These are phyloP conservation scores for Epinotia ramella DNA, from an alignment of 2,888 invertebrate genomes.

Conservation along the genomic window DNA sequence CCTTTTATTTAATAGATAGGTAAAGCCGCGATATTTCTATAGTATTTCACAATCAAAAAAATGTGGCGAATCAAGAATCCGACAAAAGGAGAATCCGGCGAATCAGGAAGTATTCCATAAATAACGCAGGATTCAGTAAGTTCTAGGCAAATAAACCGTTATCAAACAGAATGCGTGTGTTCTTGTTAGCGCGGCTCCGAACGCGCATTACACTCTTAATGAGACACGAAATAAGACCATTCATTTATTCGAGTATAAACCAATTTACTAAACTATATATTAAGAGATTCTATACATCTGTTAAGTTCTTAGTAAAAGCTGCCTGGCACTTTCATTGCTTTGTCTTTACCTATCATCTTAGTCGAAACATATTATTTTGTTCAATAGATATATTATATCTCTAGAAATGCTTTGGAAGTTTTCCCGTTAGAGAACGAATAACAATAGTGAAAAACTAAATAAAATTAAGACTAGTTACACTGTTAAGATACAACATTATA, in stretches of 20 bases:
- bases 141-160: constrained; percentile 83
- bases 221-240: constrained; percentile 1
- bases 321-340: not conserved
- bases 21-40: too few relatives aligned
- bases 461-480: not conserved
- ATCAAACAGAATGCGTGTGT: constrained; percentile 74
- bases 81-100: too few relatives aligned
- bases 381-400: not conserved
- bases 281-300: constrained; percentile 6
- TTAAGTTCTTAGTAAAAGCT: not conserved
- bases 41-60: too few relatives aligned
- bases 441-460: not conserved
- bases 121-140: constrained; percentile 79
- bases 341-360: not conserved
- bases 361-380: not conserved
- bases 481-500: not conserved
- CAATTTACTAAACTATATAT: constrained; percentile 22
- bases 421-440: not conserved
- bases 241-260: constrained; percentile 10
- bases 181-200: constrained; percentile 57
- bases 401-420: not conserved
- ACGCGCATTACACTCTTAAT: not conserved
- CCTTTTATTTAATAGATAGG: too few relatives aligned
- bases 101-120: too few relatives aligned
- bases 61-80: too few relatives aligned